A percentile compares a stretch with the other conserved stretches of the same genome.
These are phyloP conservation scores for Eidolon dupreanum DNA, from an alignment of 2,797 vertebrate species.

Conservation along the genomic window DNA sequence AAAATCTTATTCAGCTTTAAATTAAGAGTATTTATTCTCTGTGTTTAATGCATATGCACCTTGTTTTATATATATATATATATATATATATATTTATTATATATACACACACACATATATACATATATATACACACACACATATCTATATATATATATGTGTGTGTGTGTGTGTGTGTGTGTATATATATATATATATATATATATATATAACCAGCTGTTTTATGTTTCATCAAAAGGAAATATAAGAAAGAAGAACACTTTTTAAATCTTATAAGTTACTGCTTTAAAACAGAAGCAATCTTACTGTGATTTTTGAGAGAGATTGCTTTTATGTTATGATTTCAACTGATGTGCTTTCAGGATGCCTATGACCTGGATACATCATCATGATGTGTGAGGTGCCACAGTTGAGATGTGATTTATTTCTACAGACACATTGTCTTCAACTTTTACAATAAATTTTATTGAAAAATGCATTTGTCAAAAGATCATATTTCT, in stretches of 20 bases:
- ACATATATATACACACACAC: no score
- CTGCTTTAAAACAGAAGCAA: constrained; percentile 14
- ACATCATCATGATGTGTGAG: not conserved
- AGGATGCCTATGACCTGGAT: not conserved
- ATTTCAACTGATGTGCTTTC: not conserved
- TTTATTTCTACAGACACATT: constrained; percentile 32
- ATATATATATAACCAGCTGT: not conserved
- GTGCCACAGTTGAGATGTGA: constrained; percentile 4
- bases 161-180: no score
- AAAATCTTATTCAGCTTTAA: not conserved
- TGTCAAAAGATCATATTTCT: constrained; percentile 16
- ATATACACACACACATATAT: no score
- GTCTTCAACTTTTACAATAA: constrained; percentile 2
- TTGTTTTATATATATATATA: no score
- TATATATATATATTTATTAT: no score
- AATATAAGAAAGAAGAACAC: not conserved
- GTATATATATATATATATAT: no score
- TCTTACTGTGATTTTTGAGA: not conserved
- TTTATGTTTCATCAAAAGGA: not conserved
- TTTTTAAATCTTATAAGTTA: not conserved
- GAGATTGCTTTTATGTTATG: constrained; percentile 51
- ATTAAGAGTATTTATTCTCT: not conserved
- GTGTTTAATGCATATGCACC: not conserved
- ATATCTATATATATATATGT: no score
- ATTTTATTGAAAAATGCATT: constrained; percentile 49